Base-by-base conservation (phyloP, 2,113 vertebrate species). In the Bucco capensis region DNA sequence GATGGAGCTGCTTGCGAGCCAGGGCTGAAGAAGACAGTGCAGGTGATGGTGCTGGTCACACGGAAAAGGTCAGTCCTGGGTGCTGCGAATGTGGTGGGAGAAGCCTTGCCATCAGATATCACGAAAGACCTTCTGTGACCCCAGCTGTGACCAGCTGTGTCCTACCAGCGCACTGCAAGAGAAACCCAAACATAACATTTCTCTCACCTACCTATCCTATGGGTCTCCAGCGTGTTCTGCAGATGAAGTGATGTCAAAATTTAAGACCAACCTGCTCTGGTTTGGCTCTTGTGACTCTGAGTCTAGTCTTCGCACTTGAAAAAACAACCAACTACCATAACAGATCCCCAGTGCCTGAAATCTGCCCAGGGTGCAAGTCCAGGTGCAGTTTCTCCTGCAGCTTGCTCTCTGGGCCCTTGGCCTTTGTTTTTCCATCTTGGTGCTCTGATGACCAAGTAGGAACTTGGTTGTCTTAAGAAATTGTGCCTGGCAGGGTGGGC, bases 71-170 rank as follows among this genome's bases (percentile, higher is more conserved):
- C 96, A 0, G 91, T 73, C 21, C 88, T 60, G 71, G 93, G 94
- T 4, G 27, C 92, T 24, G 86, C 30, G 3, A 90, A 56, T 1
- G 64, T 93, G 64, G 37, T 8, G 1, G 65, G 81, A 5, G 81
- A 83, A 15, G 38, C 82, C 2, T 70, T 94, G 86, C 94, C 96
- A 0, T 65, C 88, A 0, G 73, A 56, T 24, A 27, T 91, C 5
- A 6, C 75, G 64, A 94, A 77, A 33, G 94, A 92, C 9, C 92
- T 96, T 35, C 94, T 96, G 65, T 97, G 90, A 97, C 91, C 65
- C 57, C 46, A 10, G 35, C 82, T 1, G 4, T 53, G 75, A 71
- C 42, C 2, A 0, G 46, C 83, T n/a, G 28, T 12, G 35, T 49
- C 57, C 87, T 10, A 2, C 35, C 60, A 12, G 75, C 1, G 2